A percentile compares a stretch with the other conserved stretches of the same genome.
Conservation (phyloP, 2,113 vertebrate genomes). For the Philantomba maxwellii region DNA sequence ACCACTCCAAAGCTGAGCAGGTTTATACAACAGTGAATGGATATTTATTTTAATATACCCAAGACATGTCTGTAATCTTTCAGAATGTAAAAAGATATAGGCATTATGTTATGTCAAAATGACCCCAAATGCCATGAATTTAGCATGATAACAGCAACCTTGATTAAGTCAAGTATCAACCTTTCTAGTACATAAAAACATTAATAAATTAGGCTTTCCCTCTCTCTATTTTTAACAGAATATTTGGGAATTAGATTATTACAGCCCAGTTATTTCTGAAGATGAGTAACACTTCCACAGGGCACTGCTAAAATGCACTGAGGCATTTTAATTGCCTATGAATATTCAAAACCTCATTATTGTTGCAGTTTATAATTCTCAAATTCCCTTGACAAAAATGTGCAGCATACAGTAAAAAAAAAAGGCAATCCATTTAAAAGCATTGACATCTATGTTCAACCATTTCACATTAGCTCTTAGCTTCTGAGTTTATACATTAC, state of each 20-base stretch:
- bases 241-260: constrained; percentile 68
- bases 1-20: neutral
- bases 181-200: neutral
- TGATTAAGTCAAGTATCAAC: neutral
- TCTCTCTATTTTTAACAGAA: constrained; percentile 51
- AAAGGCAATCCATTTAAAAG: constrained; percentile 74
- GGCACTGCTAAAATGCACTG: constrained; percentile 71
- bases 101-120: neutral
- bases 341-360: constrained; percentile 84
- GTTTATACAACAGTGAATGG: neutral
- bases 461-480: constrained; percentile 36
- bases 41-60: neutral
- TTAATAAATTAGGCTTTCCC: neutral
- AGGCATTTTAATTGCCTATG: constrained; percentile 79
- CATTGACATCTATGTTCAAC: constrained; percentile 70
- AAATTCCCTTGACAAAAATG: constrained; percentile 76
- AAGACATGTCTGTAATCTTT: neutral
- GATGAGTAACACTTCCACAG: constrained; percentile 72
- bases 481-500: constrained; percentile 25
- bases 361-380: constrained; percentile 77
- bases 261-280: constrained; percentile 75
- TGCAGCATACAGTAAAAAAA: constrained; percentile 67
- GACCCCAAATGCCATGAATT: neutral
- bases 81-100: neutral
- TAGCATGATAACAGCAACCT: neutral